These are phyloP conservation scores for Drosophila persimilis DNA, from an alignment of 1,140 invertebrate genomes.

Conservation along the genomic window DNA sequence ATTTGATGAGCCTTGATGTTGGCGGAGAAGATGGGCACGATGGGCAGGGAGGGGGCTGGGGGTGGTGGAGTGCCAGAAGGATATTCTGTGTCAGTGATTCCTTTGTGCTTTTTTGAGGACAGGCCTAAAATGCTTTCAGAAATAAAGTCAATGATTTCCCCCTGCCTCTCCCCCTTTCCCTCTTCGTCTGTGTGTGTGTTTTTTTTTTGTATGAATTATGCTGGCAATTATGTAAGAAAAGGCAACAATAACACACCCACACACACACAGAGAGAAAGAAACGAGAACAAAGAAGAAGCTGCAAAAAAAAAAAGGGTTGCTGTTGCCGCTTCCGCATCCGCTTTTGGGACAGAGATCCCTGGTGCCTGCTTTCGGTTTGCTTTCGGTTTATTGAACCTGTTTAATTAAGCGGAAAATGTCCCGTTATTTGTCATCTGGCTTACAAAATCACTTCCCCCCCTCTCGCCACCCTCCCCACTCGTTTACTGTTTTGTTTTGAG, in stretches of 20 bases:
- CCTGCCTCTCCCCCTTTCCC: conserved; percentile 6
- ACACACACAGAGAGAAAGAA: conserved; percentile 6
- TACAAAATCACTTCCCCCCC: conserved; percentile 8
- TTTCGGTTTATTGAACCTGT: conserved; percentile 76
- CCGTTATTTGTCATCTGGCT: conserved; percentile 61
- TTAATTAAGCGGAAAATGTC: conserved; percentile 77
- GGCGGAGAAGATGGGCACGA: conserved; percentile 32
- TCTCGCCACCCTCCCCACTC: not conserved
- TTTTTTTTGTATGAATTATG: conserved; percentile 73
- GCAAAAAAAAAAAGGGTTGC: conserved; percentile 48
- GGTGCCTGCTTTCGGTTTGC: conserved; percentile 27
- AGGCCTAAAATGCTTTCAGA: conserved; percentile 66
- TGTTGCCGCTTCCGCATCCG: conserved; percentile 14
- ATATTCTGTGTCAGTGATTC: conserved; percentile 32
- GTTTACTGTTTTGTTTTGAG: conserved; percentile 8
- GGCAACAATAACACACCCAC: conserved; percentile 62
- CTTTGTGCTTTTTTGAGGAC: conserved; percentile 59
- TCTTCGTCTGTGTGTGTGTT: no score
- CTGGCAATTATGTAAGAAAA: conserved; percentile 69
- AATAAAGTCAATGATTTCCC: conserved; percentile 75
- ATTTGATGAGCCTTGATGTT: conserved; percentile 75
- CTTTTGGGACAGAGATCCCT: conserved; percentile 22
- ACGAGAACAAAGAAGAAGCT: conserved; percentile 12
- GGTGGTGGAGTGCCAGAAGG: conserved; percentile 20
- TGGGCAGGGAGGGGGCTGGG: conserved; percentile 15